Percentiles rank a stretch among this genome's conserved stretches.
phyloP scores from a whole-genome alignment of 2,797 vertebrate genomes.

The Nasua narica region DNA sequence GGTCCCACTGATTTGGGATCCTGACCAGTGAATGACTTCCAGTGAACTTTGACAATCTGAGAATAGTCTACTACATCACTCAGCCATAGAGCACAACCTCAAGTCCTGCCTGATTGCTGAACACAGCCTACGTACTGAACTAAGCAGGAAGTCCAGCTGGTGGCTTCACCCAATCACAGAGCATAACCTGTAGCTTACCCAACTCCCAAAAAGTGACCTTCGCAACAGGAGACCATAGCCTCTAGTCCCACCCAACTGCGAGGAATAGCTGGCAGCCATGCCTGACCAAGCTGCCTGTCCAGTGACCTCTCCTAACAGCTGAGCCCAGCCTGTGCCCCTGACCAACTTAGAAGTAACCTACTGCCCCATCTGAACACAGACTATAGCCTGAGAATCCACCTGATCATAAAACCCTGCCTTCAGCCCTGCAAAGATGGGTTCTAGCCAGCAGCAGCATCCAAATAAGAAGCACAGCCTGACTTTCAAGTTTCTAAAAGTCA shows the following conservation, averaged over 20 bases:
- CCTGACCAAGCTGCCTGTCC: not conserved
- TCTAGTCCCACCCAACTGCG: not conserved
- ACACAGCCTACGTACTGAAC: not conserved
- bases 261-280: not conserved
- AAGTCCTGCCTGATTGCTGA: not conserved
- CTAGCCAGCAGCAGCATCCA: not conserved
- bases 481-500: not conserved
- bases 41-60: not conserved
- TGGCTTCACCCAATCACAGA: not conserved
- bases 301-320: not conserved
- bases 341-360: not conserved
- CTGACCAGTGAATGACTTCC: not conserved
- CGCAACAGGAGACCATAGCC: not conserved
- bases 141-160: not conserved
- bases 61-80: not conserved
- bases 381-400: not conserved
- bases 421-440: not conserved
- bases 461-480: not conserved
- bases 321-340: not conserved
- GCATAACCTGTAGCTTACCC: not conserved
- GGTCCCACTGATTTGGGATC: not conserved
- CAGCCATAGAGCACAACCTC: not conserved
- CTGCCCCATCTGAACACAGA: not conserved
- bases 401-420: not conserved
- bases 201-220: not conserved